Evolutionary conservation across 2,797 vertebrate genomes (phyloP).

Genomic region (Coracias cyanogaster): DNA sequence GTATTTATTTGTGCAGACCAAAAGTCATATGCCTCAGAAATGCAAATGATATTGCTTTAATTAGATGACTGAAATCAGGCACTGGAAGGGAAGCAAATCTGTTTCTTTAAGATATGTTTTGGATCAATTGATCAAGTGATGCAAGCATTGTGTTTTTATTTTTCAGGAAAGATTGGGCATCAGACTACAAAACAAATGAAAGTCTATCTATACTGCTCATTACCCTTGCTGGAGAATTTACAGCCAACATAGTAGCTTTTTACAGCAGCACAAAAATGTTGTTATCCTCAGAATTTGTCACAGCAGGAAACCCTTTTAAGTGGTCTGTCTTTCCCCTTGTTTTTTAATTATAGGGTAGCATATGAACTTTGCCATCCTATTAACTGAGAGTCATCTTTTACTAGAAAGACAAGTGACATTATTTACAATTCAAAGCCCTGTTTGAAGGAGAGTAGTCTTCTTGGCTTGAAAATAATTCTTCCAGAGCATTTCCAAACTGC

Average conservation of each 20-base stretch:
- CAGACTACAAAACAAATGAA: background rate
- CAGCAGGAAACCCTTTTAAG: conserved; percentile 13
- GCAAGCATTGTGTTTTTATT: background rate
- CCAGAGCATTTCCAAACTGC: background rate
- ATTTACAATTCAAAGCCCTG: background rate
- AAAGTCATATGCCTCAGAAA: conserved; percentile 50
- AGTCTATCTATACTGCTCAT: background rate
- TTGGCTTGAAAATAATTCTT: background rate
- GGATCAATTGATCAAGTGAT: background rate
- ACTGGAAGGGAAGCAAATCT: conserved; percentile 26
- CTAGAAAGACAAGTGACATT: background rate
- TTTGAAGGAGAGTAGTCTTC: background rate
- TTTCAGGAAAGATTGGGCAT: background rate
- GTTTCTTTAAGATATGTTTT: conserved; percentile 36
- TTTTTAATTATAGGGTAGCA: conserved; percentile 13
- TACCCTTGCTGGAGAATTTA: conserved; percentile 14
- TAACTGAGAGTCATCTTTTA: conserved; percentile 1
- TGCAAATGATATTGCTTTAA: conserved; percentile 63
- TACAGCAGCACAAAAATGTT: conserved; percentile 4
- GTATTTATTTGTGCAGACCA: conserved; percentile 45
- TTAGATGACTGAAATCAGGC: conserved; percentile 49
- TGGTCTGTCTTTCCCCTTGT: background rate
- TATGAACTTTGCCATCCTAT: conserved; percentile 32
- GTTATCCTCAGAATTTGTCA: conserved; percentile 37
- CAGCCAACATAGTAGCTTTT: background rate